Percentiles rank a stretch among this genome's conserved stretches.
Evolutionary conservation across 2,888 invertebrate species (phyloP).

Genomic region (Eupithecia vulgata): DNA sequence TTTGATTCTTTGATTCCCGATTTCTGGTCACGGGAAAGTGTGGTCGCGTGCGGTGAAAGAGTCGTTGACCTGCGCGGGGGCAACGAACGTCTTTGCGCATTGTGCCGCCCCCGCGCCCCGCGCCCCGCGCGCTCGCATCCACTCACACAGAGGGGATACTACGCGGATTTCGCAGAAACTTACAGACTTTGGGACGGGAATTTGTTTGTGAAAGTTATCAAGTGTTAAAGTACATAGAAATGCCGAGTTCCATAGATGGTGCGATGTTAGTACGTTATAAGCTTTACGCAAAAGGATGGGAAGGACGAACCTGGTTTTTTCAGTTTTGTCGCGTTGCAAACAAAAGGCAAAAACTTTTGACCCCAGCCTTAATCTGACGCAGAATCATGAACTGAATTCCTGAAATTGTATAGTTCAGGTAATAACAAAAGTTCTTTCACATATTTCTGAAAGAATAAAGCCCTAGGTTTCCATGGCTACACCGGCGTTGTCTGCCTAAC

Average conservation of each 20-base stretch:
- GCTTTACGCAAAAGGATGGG: neutral
- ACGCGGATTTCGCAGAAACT: neutral
- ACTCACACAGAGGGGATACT: conserved; percentile 37
- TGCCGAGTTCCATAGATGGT: neutral
- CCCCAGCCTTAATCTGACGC: neutral
- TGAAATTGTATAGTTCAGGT: neutral
- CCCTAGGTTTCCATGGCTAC: too few relatives aligned
- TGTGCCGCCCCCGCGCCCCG: conserved; percentile 53
- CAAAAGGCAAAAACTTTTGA: neutral
- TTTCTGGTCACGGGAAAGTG: conserved; percentile 74
- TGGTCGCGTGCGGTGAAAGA: conserved; percentile 80
- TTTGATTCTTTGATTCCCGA: neutral
- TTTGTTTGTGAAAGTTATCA: neutral
- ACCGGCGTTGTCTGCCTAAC: too few relatives aligned
- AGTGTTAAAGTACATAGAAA: neutral
- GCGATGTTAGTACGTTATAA: neutral
- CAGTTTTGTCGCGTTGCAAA: neutral
- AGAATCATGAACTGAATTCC: neutral
- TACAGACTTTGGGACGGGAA: neutral
- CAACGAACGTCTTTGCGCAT: conserved; percentile 83
- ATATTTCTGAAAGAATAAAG: neutral
- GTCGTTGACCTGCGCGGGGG: conserved; percentile 80
- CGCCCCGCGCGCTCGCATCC: conserved; percentile 55
- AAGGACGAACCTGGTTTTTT: neutral
- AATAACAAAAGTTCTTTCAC: neutral